These are phyloP conservation scores for Semnornis frantzii DNA, from an alignment of 2,113 vertebrate species.

Conservation along the genomic window DNA sequence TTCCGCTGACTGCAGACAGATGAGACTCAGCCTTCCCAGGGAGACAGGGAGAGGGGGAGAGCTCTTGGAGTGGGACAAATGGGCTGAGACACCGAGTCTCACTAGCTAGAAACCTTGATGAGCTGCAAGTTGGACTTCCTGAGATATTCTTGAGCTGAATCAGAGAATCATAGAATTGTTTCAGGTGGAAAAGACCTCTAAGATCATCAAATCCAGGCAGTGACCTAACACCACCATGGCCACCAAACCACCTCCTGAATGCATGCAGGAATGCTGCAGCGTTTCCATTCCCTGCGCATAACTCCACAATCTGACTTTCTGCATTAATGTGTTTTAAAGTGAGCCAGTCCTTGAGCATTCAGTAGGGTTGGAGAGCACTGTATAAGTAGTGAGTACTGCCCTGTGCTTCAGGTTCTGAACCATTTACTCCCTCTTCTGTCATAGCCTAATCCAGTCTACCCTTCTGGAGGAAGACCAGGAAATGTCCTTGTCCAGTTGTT, in stretches of 20 bases:
- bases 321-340: background rate
- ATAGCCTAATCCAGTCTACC: background rate
- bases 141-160: background rate
- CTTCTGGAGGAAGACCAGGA: background rate
- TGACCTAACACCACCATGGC: too few relatives aligned
- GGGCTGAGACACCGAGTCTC: background rate
- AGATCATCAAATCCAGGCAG: too few relatives aligned
- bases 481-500: background rate
- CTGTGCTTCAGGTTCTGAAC: background rate
- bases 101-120: background rate
- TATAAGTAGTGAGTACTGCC: background rate
- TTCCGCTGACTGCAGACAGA: slow-evolving; percentile 69
- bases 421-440: background rate
- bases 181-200: too few relatives aligned
- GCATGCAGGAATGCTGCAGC: background rate
- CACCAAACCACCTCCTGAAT: too few relatives aligned
- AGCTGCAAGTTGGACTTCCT: background rate
- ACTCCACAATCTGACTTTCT: background rate
- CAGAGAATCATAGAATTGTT: too few relatives aligned
- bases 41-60: background rate
- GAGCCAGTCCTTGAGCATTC: background rate
- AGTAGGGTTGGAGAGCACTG: background rate
- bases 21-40: slow-evolving; percentile 55
- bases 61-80: background rate
- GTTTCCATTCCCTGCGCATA: background rate